A percentile compares a stretch with the other conserved stretches of the same genome.
Conservation (phyloP, 2,797 vertebrate genomes). For the Zenarchopterus dispar region DNA sequence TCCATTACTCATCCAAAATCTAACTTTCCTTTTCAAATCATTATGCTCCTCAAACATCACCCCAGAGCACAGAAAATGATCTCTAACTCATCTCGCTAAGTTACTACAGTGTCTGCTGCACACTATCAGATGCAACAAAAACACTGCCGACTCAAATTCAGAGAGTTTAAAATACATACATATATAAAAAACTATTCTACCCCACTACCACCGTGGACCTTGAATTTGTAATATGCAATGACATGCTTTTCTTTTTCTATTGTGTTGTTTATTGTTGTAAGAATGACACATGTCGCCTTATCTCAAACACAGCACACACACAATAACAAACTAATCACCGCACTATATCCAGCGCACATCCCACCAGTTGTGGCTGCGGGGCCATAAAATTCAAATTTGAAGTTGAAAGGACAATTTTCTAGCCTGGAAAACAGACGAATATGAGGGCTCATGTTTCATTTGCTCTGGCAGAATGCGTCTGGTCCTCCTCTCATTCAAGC, state of each 20-base stretch:
- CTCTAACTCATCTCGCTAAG: constrained; percentile 8
- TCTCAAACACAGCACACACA: constrained; percentile 9
- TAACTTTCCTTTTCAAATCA: neutral
- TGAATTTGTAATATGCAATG: constrained; percentile 7
- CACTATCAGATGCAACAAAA: constrained; percentile 4
- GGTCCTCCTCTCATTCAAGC: neutral
- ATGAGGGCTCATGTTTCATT: constrained; percentile 1
- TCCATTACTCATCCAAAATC: constrained; percentile 22
- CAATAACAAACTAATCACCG: constrained; percentile 1
- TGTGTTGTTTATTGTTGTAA: constrained; percentile 9
- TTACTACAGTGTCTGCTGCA: neutral
- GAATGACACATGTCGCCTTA: neutral
- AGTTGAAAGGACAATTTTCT: constrained; percentile 22
- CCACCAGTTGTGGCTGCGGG: neutral
- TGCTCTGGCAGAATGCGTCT: neutral
- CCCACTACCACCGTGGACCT: neutral
- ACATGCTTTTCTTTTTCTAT: constrained; percentile 12
- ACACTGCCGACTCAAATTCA: constrained; percentile 14
- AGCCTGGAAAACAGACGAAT: constrained; percentile 31
- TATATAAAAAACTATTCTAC: constrained; percentile 8
- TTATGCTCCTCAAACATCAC: constrained; percentile 24
- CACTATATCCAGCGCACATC: constrained; percentile 8
- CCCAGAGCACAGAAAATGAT: constrained; percentile 11
- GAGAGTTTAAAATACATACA: too few species aligned
- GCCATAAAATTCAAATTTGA: constrained; percentile 21